Evolutionary conservation across 1,140 invertebrate genomes (phyloP), one percentile per base, ranked within the genome.

Genomic region (Danaus melanippus): DNA sequence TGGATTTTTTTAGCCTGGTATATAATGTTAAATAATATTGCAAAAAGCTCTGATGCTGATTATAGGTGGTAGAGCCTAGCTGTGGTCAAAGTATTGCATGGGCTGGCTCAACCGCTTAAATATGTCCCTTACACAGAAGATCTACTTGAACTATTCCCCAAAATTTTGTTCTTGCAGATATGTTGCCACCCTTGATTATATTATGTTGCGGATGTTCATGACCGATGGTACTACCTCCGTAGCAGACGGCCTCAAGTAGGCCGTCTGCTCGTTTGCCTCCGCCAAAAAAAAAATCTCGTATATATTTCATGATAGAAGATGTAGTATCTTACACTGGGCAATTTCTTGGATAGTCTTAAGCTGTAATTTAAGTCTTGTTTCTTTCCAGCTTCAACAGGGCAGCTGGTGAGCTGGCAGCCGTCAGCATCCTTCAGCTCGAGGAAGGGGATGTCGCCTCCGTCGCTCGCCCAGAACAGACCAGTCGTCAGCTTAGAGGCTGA

Each of bases 321-420:
- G 3, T 46, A 46, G 21, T 12, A 12, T 56, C 66, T 66, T 21
- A 76, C 75, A 40, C 11, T 58, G 7, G 76, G 76, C 11, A 76
- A 44, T 41, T 65, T 74, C 58, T 62, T 69, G 12, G 56, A 51
- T 1, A 79, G 41, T 10, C 54, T 41, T 1, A 76, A 41, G 12
- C 45, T 56, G 53, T 74, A 76, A 44, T 64, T 58, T 2, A 75
- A 56, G 0, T 58, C 53, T 12, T 75, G 64, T 9, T 56, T 10
- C 47, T 63, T 62, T 9, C 62, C 67, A 2, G 66, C 40, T 9
- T 54, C 56, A 0, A 56, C 8, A 0, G 76, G 76, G 12, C 76
- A 79, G 1, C 53, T 15, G 1, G 72, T 73, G 51, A 50, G 61
- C 0, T 41, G n/a, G 47, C 76, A 79, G 8, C 55, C 68, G 39